Conservation (phyloP, 37 sponge, comb jelly and placozoan species). For the Mnemiopsis leidyi region DNA sequence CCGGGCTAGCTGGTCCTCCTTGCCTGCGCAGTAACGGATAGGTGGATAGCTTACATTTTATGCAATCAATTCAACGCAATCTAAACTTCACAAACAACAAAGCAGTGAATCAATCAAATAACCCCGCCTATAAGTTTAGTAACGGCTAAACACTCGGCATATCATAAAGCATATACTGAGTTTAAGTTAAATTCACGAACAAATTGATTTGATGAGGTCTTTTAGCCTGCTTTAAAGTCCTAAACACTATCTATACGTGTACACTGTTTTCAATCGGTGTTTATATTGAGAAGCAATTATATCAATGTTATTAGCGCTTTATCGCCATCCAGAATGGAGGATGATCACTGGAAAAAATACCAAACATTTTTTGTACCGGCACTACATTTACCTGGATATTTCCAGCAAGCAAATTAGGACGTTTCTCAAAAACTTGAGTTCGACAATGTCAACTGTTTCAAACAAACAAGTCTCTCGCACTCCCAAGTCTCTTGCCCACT, state of each 20-base stretch:
- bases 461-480: slow-evolving; percentile 49
- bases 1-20: too few species aligned
- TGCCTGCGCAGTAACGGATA: too few species aligned
- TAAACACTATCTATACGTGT: too few species aligned
- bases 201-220: background rate
- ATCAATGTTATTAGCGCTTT: too few species aligned
- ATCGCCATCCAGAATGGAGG: too few species aligned
- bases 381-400: slow-evolving; percentile 21
- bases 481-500: slow-evolving; percentile 56
- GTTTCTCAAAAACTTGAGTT: slow-evolving; percentile 29
- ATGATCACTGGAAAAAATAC: too few species aligned
- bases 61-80: background rate
- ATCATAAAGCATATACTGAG: background rate
- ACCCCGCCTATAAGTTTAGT: background rate
- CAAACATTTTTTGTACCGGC: too few species aligned
- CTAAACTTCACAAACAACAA: background rate
- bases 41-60: too few species aligned
- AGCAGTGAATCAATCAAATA: background rate
- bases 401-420: slow-evolving; percentile 31
- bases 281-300: too few species aligned
- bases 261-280: too few species aligned
- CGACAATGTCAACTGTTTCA: slow-evolving; percentile 50
- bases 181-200: background rate
- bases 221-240: too few species aligned
- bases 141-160: background rate